A percentile compares a stretch with the other conserved stretches of the same genome.
phyloP scores from a whole-genome alignment of 2,888 invertebrate species.

The Cotesia congregata region DNA sequence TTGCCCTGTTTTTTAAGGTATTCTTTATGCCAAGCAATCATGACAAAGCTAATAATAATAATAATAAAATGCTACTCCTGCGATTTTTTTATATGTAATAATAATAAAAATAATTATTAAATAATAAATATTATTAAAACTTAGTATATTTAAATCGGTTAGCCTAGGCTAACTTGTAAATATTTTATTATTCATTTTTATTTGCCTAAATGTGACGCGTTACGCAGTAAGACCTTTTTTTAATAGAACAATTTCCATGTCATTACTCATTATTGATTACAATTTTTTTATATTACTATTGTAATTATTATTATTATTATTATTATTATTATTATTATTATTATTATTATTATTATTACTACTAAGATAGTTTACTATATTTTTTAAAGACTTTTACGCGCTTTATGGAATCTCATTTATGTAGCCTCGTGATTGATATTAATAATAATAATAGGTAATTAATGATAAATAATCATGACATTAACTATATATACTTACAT shows the following conservation, averaged over 20 bases:
- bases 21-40: constrained; percentile 35
- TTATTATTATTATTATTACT: constrained; percentile 29
- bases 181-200: constrained; percentile 17
- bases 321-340: constrained; percentile 35
- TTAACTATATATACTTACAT: background rate
- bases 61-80: constrained; percentile 21
- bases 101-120: constrained; percentile 33
- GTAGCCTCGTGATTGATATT: constrained; percentile 28
- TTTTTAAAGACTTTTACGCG: constrained; percentile 43
- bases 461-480: constrained; percentile 3
- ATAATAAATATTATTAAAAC: constrained; percentile 27
- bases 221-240: constrained; percentile 20
- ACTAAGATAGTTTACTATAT: constrained; percentile 47
- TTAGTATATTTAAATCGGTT: constrained; percentile 34
- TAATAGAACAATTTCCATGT: constrained; percentile 34
- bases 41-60: constrained; percentile 32
- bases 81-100: constrained; percentile 30
- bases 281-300: constrained; percentile 14
- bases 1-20: constrained; percentile 26
- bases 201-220: constrained; percentile 40
- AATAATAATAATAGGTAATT: constrained; percentile 30
- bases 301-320: constrained; percentile 20
- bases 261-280: constrained; percentile 25
- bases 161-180: constrained; percentile 3
- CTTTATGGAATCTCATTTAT: constrained; percentile 40